Evolutionary conservation across 2,113 vertebrate species (phyloP), one percentile per base, ranked within the genome.

Genomic region (Raja brachyura): DNA sequence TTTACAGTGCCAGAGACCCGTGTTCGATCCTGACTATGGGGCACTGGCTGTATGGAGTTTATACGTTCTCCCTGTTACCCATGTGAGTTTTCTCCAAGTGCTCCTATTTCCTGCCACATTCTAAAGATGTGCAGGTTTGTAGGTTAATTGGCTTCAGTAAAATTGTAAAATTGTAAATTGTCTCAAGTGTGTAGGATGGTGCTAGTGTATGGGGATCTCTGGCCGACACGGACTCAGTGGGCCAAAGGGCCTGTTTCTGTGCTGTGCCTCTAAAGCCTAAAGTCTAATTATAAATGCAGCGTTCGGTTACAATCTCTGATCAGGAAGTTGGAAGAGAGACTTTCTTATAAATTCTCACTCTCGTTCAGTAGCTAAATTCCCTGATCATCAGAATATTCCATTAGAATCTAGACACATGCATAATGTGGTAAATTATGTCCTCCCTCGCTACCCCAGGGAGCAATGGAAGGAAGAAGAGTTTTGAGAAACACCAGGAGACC

Each of bases 361-460:
- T 10, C 25, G 7, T 54, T 79, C 77, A 48, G 39, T 8, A 79
- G 16, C 77, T 79, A 79, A 25, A 56, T 8, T 56, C 48, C 16
- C 48, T 56, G 9, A 83, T 25, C 54, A 5, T 25, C 79, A 25
- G 75, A 77, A 77, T 25, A 48, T 22, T 31, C 75, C 48, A 56
- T 83, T 83, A 83, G 79, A 83, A 83, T 83, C 7, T 83, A 25
- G 48, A 83, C 48, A 56, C 79, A 56, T 56, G 79, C 48, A 83
- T 56, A 83, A 83, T 56, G 8, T 25, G 48, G 79, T 48, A 83
- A 83, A 83, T 25, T 25, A 83, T 83, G 79, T 56, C 7, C 79
- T 83, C 48, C 25, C 28, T 8, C 79, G 8, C 54, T 56, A 10
- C 78, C 78, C 78, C 78, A 81, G 78, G 78, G 18, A 54, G 78